Evolutionary conservation across 2,797 vertebrate species (phyloP), one percentile per base, ranked within the genome.

Genomic region (Hemibagrus guttatus): DNA sequence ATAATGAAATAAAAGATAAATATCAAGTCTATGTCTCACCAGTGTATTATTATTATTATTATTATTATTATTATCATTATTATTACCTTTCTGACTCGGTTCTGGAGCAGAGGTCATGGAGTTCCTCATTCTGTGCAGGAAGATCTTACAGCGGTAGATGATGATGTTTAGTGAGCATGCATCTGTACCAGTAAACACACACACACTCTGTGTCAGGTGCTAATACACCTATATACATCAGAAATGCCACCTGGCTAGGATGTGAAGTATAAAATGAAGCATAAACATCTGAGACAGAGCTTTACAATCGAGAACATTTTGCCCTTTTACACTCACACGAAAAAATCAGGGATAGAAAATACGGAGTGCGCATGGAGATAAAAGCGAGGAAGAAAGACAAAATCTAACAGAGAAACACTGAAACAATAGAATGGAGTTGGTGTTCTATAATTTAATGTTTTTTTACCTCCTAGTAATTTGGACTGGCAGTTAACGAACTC

Each of bases 401-500:
- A 39, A 35, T 19, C 0, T 39, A 13, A 63, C n/a, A n/a, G 12
- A 64, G 13, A n/a, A n/a, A 28, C 0, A 6, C 31, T 39, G 8
- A 21, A 64, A 13, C n/a, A 28, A 28, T 12, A 72, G 1, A 46
- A 7, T 72, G 21, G 4, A 23, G 9, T 9, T 76, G 17, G 7
- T 54, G 0, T 74, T 74, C 14, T 23, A 46, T 52, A 56, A 54
- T 79, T 13, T 3, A 26, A 8, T 79, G 56, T 39, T 17, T 26
- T 72, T 61, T 93, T 92, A 99, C 98, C 97, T 95, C 95, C 94
- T 90, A 97, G 96, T 76, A 98, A 96, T 94, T 97, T 98, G 91
- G 97, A 95, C 6, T 98, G 97, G 92, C 98, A 99, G 95, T 99
- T 99, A 87, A 98, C 95, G 91, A 98, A 99, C 90, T 97, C 96